Percentiles rank a stretch among this genome's conserved stretches.
phyloP scores from a whole-genome alignment of 1,140 invertebrate species.

The Drosophila watanabei region DNA sequence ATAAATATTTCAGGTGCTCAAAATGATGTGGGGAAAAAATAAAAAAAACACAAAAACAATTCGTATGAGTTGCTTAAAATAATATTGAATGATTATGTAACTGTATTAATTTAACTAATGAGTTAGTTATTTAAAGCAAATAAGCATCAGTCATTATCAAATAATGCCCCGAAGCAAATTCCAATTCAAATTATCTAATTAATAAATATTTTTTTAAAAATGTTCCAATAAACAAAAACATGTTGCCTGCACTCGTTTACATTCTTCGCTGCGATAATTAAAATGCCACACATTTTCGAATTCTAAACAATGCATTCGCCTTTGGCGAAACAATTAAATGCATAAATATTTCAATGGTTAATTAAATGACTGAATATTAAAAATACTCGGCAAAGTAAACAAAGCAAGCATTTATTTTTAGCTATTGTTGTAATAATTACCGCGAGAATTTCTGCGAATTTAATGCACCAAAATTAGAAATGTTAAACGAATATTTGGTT shows the following conservation, averaged over 20 bases:
- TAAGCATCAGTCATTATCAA: background rate
- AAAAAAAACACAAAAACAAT: background rate
- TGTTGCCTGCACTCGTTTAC: too few relatives aligned
- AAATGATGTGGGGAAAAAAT: background rate
- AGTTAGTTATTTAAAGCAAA: background rate
- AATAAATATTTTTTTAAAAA: background rate
- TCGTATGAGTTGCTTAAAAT: background rate
- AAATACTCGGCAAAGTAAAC: conserved; percentile 20
- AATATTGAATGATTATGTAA: background rate
- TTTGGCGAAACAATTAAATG: background rate
- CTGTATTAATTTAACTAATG: background rate
- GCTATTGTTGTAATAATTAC: background rate
- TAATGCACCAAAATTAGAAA: conserved; percentile 21
- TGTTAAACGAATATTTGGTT: conserved; percentile 30
- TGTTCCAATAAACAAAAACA: background rate
- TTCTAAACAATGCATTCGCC: background rate
- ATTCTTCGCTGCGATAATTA: background rate
- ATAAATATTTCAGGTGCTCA: conserved; percentile 15
- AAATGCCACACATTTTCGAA: background rate
- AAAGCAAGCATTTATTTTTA: conserved; percentile 5
- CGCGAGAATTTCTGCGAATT: background rate
- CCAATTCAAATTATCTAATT: too few relatives aligned
- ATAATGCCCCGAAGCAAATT: background rate
- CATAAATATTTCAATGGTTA: conserved; percentile 18
- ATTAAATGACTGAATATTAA: conserved; percentile 21